A percentile compares a stretch with the other conserved stretches of the same genome.
These are phyloP conservation scores for Caenorhabditis sp. DNA, from an alignment of 2,888 invertebrate genomes.

Conservation along the genomic window DNA sequence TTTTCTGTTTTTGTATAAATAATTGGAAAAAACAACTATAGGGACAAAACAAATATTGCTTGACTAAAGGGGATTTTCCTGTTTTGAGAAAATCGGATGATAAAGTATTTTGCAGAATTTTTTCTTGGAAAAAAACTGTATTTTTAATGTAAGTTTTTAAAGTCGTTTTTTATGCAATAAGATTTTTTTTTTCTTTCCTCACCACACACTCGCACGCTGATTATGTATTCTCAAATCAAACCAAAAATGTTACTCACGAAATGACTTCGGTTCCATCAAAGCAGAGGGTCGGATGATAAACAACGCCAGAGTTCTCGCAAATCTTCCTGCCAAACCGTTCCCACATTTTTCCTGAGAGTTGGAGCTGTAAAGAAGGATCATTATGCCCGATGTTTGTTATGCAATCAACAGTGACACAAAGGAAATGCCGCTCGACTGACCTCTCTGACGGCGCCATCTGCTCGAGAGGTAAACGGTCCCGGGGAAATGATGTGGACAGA, in stretches of 20 bases:
- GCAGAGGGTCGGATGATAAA: constrained; percentile 27
- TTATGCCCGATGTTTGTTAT: constrained; percentile 19
- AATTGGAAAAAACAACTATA: background rate
- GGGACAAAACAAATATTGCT: background rate
- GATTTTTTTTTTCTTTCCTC: background rate
- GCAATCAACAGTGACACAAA: constrained; percentile 6
- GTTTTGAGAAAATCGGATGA: no score
- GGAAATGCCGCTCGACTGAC: constrained; percentile 21
- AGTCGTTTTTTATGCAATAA: no score
- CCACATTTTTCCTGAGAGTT: constrained; percentile 53
- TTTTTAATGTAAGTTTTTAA: no score
- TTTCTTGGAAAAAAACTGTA: no score
- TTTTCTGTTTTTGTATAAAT: background rate
- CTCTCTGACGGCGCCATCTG: constrained; percentile 54
- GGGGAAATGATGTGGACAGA: constrained; percentile 15
- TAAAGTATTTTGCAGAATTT: no score
- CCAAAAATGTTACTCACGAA: constrained; percentile 28
- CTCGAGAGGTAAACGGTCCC: constrained; percentile 34
- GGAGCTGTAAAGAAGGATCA: constrained; percentile 47
- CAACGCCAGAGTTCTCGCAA: constrained; percentile 43
- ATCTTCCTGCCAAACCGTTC: constrained; percentile 50
- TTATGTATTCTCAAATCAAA: background rate
- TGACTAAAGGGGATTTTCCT: background rate
- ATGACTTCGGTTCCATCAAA: constrained; percentile 49
- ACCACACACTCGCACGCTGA: constrained; percentile 31